Base-by-base conservation (phyloP, 2,888 invertebrate genomes). In the Papilio demoleus region DNA sequence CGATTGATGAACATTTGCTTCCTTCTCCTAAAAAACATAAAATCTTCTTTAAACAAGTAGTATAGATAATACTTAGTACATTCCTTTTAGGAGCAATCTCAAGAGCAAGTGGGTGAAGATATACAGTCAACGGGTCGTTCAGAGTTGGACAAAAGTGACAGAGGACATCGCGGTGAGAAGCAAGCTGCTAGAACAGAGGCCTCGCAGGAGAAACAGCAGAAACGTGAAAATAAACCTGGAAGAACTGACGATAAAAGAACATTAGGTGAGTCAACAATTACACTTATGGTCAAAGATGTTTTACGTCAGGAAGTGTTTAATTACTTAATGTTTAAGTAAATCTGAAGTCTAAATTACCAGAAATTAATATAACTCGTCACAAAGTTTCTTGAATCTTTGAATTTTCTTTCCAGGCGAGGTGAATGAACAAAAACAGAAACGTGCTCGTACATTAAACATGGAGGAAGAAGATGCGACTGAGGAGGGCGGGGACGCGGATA, bases 81-180 rank as follows among this genome's bases (percentile, higher is more conserved):
- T 45, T 24, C 34, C 19, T 53, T 34, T 27, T 47, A 94, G 94
- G 93, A 94, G 67, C 92, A 94, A 75, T 90, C 92, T 0, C 94
- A 94, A 85, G 94, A 94, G 74, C 93, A 94, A 83, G 93, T 93
- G 0, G 93, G 93, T 1, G 94, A 94, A 74, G 93, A 93, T 56
- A 94, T 95, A 70, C 95, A 95, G 70, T 95, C 95, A 0, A 93
- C 94, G 1, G 97, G 97, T 0, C 95, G 96, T 61, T 95, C 97
- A 0, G 95, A 97, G 76, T 93, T 95, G 71, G 96, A 96, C 75
- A 93, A 95, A 76, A 94, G 94, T 68, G 94, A 95, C 53, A 93
- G 93, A 45, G 96, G 96, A 0, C 96, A 97, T 79, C 93, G 95
- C 62, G 94, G 94, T 1, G 88, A 86, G 66, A 90, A 88, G 71